These are phyloP conservation scores for Eilema caniola DNA, from an alignment of 2,888 invertebrate genomes.

Conservation along the genomic window DNA sequence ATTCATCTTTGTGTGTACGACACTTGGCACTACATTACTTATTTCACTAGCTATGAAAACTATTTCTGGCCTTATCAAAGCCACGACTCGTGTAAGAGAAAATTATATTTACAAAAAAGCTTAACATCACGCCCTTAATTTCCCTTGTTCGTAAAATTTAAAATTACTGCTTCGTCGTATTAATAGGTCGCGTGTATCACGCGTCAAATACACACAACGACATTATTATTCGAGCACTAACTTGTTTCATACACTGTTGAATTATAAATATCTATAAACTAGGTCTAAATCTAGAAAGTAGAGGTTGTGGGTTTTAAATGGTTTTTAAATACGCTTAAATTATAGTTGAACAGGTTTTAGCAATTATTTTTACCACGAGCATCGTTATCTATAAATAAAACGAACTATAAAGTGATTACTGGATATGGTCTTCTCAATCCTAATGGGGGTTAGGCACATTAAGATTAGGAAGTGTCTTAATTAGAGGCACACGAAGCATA, in stretches of 20 bases:
- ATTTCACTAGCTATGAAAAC: too few relatives aligned
- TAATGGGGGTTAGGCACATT: too few relatives aligned
- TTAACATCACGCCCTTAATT: conserved; percentile 27
- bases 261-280: conserved; percentile 17
- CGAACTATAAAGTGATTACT: background rate
- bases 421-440: too few relatives aligned
- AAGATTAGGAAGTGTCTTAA: too few relatives aligned
- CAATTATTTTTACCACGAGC: too few relatives aligned
- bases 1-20: background rate
- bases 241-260: conserved; percentile 25
- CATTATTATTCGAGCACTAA: conserved; percentile 45
- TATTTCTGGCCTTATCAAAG: background rate
- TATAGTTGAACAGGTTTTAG: background rate
- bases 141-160: conserved; percentile 29
- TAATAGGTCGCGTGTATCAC: conserved; percentile 53
- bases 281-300: conserved; percentile 3
- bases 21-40: background rate
- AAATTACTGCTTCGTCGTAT: conserved; percentile 44
- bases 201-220: conserved; percentile 43
- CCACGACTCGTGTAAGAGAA: conserved; percentile 19
- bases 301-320: too few relatives aligned
- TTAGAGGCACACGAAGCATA: too few relatives aligned
- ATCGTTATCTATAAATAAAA: too few relatives aligned
- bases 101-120: conserved; percentile 20
- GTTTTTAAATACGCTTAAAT: background rate